Evolutionary conservation across 2,888 invertebrate species (phyloP).

Genomic region (Leptinotarsa juncta): DNA sequence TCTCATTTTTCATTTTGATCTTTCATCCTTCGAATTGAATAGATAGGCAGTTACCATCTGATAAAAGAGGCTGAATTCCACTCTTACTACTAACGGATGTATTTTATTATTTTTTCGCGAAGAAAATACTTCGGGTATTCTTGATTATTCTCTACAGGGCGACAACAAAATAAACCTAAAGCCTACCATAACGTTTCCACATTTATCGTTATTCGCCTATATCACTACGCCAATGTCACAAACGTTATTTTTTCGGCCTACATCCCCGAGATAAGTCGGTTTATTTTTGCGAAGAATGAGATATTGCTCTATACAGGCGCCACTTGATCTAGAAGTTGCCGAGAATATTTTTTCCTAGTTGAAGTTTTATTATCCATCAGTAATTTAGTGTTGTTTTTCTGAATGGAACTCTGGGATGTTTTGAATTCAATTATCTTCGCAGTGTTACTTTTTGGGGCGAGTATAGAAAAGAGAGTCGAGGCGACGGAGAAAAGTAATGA

Average conservation of each 20-base stretch:
- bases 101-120: too few species aligned
- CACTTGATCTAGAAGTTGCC: slow-evolving; percentile 53
- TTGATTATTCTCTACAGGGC: too few species aligned
- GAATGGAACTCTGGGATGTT: slow-evolving; percentile 25
- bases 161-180: too few species aligned
- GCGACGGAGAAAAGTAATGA: not conserved
- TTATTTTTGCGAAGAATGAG: slow-evolving; percentile 63
- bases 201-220: not conserved
- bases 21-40: too few species aligned
- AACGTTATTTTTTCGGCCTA: slow-evolving; percentile 63
- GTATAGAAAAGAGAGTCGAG: not conserved
- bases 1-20: too few species aligned
- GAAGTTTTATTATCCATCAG: slow-evolving; percentile 47
- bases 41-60: too few species aligned
- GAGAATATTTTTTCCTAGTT: slow-evolving; percentile 42
- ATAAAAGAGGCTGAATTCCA: too few species aligned
- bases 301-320: slow-evolving; percentile 61
- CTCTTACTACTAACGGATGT: too few species aligned
- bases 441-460: slow-evolving; percentile 13
- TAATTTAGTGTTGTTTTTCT: slow-evolving; percentile 47
- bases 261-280: slow-evolving; percentile 62
- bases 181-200: too few species aligned
- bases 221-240: slow-evolving; percentile 44
- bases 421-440: slow-evolving; percentile 35
- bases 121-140: too few species aligned